phyloP scores from a whole-genome alignment of 2,797 vertebrate species.

The Cygnus olor region DNA sequence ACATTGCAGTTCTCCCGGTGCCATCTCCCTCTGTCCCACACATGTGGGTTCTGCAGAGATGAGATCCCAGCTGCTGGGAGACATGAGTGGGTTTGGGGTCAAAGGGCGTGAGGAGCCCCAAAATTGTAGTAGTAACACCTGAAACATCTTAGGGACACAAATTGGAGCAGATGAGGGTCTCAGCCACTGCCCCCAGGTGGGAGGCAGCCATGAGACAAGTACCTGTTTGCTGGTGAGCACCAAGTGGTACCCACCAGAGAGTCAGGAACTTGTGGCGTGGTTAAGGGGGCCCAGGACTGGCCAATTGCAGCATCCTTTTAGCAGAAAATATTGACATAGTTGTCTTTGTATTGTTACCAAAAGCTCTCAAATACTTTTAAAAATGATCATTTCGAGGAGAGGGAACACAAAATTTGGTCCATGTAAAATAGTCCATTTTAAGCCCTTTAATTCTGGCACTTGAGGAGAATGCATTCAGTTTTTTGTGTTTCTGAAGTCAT shows the following conservation, averaged over 20 bases:
- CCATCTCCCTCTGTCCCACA: background rate
- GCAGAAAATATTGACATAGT: background rate
- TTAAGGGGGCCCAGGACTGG: background rate
- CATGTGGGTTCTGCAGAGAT: background rate
- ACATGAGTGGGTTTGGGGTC: background rate
- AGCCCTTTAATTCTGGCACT: background rate
- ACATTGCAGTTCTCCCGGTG: background rate
- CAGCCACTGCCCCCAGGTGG: background rate
- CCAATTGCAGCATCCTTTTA: background rate
- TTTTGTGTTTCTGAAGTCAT: background rate
- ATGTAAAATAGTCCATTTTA: background rate
- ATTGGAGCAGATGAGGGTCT: background rate
- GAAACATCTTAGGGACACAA: too few species aligned
- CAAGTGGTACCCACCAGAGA: fast-evolving
- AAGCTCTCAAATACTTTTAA: background rate
- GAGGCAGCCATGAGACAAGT: background rate
- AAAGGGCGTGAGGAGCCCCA: background rate
- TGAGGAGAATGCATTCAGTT: background rate
- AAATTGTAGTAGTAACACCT: too few species aligned
- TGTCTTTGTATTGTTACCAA: background rate
- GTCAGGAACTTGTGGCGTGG: too few species aligned
- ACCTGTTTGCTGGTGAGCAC: background rate
- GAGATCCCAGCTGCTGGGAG: background rate
- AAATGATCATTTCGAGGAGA: background rate
- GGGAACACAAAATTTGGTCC: background rate